Conservation (phyloP, 2,113 vertebrate species). For the Chlorodrepanis virens region DNA sequence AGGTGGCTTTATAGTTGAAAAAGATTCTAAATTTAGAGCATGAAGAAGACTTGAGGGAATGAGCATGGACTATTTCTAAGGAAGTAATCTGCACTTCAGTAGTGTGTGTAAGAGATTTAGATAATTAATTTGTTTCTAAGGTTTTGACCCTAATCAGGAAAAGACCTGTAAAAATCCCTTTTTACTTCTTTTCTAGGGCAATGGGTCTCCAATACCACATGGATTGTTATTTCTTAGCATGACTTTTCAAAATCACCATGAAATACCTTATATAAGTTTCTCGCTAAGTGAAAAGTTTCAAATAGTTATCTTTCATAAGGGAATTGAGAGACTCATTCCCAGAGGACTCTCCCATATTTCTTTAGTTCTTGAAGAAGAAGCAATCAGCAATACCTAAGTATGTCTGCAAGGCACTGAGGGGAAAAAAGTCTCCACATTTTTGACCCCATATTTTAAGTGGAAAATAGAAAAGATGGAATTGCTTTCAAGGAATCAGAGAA, state of each 20-base stretch:
- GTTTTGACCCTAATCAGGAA: background rate
- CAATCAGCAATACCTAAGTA: background rate
- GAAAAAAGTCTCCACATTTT: background rate
- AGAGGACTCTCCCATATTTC: background rate
- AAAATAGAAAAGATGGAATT: background rate
- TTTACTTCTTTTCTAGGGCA: background rate
- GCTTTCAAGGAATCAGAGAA: background rate
- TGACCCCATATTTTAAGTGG: background rate
- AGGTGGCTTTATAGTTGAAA: background rate
- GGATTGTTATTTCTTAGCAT: background rate
- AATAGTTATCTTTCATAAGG: background rate
- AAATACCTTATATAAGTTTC: background rate
- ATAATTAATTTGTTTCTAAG: conserved; percentile 3
- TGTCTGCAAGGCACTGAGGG: background rate
- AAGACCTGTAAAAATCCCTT: background rate
- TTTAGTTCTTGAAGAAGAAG: background rate
- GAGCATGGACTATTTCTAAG: background rate
- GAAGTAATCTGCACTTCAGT: background rate
- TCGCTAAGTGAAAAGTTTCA: background rate
- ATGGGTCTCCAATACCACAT: background rate
- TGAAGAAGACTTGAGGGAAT: background rate
- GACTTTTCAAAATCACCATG: background rate
- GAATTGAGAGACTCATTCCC: background rate
- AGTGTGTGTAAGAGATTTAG: background rate
- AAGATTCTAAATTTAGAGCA: background rate